These are phyloP conservation scores for Odocoileus virginianus DNA, from an alignment of 2,113 vertebrate genomes.

Conservation along the genomic window DNA sequence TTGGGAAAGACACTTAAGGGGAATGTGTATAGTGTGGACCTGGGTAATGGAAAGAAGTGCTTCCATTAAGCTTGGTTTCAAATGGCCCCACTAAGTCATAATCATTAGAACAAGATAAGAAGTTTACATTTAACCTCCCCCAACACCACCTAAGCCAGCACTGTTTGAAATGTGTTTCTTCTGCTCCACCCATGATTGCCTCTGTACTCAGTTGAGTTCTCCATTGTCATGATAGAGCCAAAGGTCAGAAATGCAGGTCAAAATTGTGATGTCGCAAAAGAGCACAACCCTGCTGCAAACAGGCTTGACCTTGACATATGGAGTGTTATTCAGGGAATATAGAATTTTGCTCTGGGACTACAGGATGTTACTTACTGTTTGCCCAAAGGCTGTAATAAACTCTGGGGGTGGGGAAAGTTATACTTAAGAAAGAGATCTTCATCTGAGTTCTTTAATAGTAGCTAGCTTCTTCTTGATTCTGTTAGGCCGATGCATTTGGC, in stretches of 20 bases:
- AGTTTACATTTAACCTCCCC: background rate
- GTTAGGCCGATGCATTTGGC: background rate
- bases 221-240: background rate
- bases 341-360: background rate
- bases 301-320: background rate
- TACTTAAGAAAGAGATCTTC: background rate
- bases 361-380: background rate
- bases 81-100: background rate
- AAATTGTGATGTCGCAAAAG: background rate
- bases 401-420: background rate
- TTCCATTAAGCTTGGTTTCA: background rate
- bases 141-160: background rate
- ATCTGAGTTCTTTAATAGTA: background rate
- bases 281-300: background rate
- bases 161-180: background rate
- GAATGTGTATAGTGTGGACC: background rate
- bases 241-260: background rate
- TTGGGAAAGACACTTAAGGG: background rate
- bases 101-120: background rate
- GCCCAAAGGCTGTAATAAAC: background rate
- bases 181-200: background rate
- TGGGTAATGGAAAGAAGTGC: background rate
- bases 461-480: background rate
- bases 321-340: background rate
- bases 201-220: background rate